Conservation (phyloP, 2,113 vertebrate genomes). For the Mionectes macconnelli region DNA sequence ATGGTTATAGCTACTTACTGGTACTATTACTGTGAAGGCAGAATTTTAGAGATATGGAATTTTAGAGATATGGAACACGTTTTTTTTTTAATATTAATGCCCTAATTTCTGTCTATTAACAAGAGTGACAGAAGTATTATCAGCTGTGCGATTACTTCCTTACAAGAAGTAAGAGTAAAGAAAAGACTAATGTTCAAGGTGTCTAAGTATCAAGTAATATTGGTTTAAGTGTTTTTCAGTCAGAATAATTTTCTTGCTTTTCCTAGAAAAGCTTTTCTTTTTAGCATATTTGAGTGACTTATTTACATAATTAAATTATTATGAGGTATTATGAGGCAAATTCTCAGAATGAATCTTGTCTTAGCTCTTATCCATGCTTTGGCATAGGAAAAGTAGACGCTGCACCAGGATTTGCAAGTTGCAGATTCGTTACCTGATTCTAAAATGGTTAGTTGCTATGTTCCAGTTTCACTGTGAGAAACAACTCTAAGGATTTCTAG, state of each 20-base stretch:
- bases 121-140: slow-evolving; percentile 14
- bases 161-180: background rate
- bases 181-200: background rate
- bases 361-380: background rate
- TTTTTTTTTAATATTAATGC: background rate
- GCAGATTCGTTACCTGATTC: background rate
- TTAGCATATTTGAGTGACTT: background rate
- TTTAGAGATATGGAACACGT: background rate
- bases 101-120: background rate
- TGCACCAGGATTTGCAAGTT: background rate
- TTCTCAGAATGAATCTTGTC: background rate
- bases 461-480: background rate
- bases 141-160: slow-evolving; percentile 16
- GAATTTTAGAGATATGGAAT: background rate
- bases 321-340: background rate
- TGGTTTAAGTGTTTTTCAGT: background rate
- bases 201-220: background rate
- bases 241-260: background rate
- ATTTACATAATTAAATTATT: background rate
- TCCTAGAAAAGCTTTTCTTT: background rate
- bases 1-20: background rate
- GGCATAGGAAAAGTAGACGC: background rate
- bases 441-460: background rate
- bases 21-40: background rate
- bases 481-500: background rate